Conservation (phyloP, 2,888 invertebrate genomes). For the Globia sparganii region DNA sequence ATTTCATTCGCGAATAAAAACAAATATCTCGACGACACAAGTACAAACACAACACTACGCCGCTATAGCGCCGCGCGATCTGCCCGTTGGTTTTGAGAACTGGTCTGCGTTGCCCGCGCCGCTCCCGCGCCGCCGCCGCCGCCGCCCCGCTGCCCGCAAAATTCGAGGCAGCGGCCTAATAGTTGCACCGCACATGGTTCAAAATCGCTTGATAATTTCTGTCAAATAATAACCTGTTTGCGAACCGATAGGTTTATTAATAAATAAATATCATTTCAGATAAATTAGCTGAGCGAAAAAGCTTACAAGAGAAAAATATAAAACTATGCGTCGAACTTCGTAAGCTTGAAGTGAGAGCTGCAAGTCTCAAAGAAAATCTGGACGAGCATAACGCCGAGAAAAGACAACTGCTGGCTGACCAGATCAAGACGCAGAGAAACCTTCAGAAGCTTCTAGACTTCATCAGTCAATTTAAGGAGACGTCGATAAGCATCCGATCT, state of each 20-base stretch:
- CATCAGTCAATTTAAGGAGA: slow-evolving; percentile 88
- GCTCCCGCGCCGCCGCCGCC: too few species aligned
- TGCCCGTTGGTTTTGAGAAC: too few species aligned
- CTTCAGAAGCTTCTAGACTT: slow-evolving; percentile 88
- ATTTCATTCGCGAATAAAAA: too few species aligned
- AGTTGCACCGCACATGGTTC: background rate
- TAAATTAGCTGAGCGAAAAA: slow-evolving; percentile 85
- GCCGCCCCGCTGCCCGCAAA: too few species aligned
- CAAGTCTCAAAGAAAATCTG: slow-evolving; percentile 84
- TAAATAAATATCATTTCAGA: slow-evolving; percentile 73
- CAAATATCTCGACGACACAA: too few species aligned
- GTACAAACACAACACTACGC: too few species aligned
- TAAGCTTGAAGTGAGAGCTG: slow-evolving; percentile 85
- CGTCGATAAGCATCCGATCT: slow-evolving; percentile 83
- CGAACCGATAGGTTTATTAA: background rate
- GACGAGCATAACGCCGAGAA: slow-evolving; percentile 88
- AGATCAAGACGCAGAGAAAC: slow-evolving; percentile 87
- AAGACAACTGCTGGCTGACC: slow-evolving; percentile 84
- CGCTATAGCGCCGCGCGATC: too few species aligned
- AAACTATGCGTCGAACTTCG: slow-evolving; percentile 86
- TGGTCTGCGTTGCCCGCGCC: too few species aligned
- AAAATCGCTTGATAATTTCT: background rate
- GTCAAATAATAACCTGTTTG: background rate
- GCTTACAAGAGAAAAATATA: slow-evolving; percentile 86
- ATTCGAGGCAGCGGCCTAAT: too few species aligned